phyloP scores from a whole-genome alignment of 2,888 invertebrate genomes.

The Alsophila aescularia region DNA sequence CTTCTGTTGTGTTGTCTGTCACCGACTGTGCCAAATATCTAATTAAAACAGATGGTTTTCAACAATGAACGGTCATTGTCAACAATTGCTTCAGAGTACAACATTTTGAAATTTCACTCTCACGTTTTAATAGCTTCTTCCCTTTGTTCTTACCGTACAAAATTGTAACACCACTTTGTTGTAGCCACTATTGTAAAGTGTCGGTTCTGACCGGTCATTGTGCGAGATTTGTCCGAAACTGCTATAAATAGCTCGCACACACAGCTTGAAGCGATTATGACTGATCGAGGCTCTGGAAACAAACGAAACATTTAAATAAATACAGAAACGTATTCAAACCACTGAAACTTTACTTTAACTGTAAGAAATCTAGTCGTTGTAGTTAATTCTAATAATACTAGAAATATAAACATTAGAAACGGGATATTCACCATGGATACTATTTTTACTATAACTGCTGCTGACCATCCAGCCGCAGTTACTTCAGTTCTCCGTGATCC shows the following conservation, averaged over 20 bases:
- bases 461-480: too few relatives aligned
- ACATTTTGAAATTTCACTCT: slow-evolving; percentile 7
- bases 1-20: slow-evolving; percentile 51
- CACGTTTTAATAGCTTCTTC: slow-evolving; percentile 12
- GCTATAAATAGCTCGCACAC: slow-evolving; percentile 49
- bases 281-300: slow-evolving; percentile 10
- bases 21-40: slow-evolving; percentile 66
- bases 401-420: too few relatives aligned
- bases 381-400: neutral
- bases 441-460: too few relatives aligned
- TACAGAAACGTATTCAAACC: neutral
- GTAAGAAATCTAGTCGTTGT: slow-evolving; percentile 19
- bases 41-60: slow-evolving; percentile 35
- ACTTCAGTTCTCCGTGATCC: too few relatives aligned
- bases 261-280: slow-evolving; percentile 42
- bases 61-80: slow-evolving; percentile 33
- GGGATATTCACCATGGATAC: too few relatives aligned
- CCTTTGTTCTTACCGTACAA: slow-evolving; percentile 18
- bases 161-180: slow-evolving; percentile 20
- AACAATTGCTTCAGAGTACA: neutral
- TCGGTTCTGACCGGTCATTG: slow-evolving; percentile 28
- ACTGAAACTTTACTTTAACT: neutral
- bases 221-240: slow-evolving; percentile 15
- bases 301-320: neutral
- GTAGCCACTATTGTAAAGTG: neutral